These are phyloP conservation scores for Archaeoteleia sp. DNA, from an alignment of 2,888 invertebrate species.

Conservation along the genomic window DNA sequence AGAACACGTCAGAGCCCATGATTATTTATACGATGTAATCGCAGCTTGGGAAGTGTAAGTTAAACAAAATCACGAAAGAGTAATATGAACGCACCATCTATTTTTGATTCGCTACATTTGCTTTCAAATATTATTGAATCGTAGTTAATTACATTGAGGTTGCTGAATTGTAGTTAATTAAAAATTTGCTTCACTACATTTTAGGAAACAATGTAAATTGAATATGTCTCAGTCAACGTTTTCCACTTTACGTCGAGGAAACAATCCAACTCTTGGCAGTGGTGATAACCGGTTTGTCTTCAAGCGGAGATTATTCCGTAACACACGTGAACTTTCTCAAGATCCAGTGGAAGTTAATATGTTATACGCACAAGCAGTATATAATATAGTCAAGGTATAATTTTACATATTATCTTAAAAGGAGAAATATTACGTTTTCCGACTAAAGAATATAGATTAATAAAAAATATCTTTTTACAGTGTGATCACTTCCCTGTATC, in stretches of 20 bases:
- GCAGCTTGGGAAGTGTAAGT: slow-evolving; percentile 94
- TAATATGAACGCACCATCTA: background rate
- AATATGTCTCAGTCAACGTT: slow-evolving; percentile 76
- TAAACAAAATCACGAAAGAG: slow-evolving; percentile 8
- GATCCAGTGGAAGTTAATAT: slow-evolving; percentile 96
- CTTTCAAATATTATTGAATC: background rate
- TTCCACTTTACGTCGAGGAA: slow-evolving; percentile 77
- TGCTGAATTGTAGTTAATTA: no score
- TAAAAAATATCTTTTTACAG: slow-evolving; percentile 73
- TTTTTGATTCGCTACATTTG: no score
- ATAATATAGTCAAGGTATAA: slow-evolving; percentile 92
- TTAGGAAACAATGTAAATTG: slow-evolving; percentile 78
- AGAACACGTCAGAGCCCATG: slow-evolving; percentile 92
- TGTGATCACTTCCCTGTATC: slow-evolving; percentile 96
- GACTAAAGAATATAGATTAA: background rate
- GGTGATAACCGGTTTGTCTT: slow-evolving; percentile 95
- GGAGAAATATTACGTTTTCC: no score
- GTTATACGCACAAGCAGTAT: slow-evolving; percentile 95
- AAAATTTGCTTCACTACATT: background rate
- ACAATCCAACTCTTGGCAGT: slow-evolving; percentile 83
- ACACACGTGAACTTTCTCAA: slow-evolving; percentile 91
- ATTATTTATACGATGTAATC: slow-evolving; percentile 95
- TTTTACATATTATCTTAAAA: no score
- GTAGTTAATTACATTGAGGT: no score
- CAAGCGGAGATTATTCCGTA: slow-evolving; percentile 91